These are phyloP conservation scores for Orthochromis indermauri DNA, from an alignment of 2,113 vertebrate species.

Conservation along the genomic window DNA sequence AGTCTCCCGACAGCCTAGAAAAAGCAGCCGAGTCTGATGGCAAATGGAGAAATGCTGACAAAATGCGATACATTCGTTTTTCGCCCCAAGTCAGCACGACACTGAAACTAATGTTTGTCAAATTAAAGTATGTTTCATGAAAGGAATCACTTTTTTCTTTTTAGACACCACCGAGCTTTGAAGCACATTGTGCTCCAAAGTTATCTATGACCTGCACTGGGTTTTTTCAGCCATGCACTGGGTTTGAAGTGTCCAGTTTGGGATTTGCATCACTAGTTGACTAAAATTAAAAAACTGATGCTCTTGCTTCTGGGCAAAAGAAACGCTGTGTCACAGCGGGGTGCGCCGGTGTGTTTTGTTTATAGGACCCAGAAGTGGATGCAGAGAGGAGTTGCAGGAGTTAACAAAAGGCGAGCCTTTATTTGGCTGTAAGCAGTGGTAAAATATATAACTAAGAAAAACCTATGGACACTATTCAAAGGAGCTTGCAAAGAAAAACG, in stretches of 20 bases:
- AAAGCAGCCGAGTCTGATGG: neutral
- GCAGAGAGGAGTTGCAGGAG: neutral
- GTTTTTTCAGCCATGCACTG: neutral
- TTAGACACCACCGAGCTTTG: neutral
- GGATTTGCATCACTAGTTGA: neutral
- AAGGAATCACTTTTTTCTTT: neutral
- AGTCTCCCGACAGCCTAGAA: neutral
- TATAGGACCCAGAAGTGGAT: accelerated
- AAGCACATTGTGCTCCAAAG: neutral
- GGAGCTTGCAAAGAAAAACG: accelerated
- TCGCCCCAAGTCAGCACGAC: neutral
- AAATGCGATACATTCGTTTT: neutral
- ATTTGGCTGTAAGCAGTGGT: neutral
- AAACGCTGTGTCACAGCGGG: neutral
- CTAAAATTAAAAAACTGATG: neutral
- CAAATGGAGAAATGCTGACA: neutral
- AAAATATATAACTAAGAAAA: neutral
- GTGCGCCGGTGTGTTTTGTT: accelerated
- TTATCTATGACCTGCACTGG: neutral
- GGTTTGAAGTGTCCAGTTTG: neutral
- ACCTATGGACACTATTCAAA: accelerated
- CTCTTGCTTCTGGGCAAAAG: neutral
- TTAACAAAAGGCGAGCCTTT: neutral
- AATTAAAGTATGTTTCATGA: neutral
- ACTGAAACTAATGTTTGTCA: neutral